Base-by-base conservation (phyloP, 2,888 invertebrate species). In the Invenusta paracnida region DNA sequence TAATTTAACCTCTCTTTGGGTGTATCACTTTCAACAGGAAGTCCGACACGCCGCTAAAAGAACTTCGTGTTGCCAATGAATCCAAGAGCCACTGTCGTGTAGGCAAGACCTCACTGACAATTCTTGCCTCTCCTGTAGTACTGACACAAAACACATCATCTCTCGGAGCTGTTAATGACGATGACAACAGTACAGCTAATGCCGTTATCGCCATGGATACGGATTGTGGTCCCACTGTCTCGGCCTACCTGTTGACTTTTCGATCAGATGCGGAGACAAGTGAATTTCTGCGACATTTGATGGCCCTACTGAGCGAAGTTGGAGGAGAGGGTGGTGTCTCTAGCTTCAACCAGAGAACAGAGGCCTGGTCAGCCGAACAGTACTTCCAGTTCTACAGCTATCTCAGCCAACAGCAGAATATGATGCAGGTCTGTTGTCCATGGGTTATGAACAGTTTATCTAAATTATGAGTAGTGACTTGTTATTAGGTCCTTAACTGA, bases 341-440 rank as follows among this genome's bases (percentile, higher is more conserved):
- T 23, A 73, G 27, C 73, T 73, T 73, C 73, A 73, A 96, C 85
- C 95, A 96, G 89, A 94, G 98, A 90, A 99, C 98, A 29, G 98
- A 99, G 91, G 97, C 98, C 91, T 96, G 97, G 0, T 98, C 98
- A 85, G 98, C 98, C 87, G 95, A 95, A 92, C 98, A 99, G 92
- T 99, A 99, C 93, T 98, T 98, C 91, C 91, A 98, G 93, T 99
- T 99, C 92, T 99, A 99, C 92, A 98, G 98, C 88, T 98, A 98
- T 93, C 93, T 99, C 89, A 97, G 97, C 86, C 99, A 99, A 91
- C 99, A 99, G 92, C 99, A 99, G 92, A 99, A 99, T 91, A 99
- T 99, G 98, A 96, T 99, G 95, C 98, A 99, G 27, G 73, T 73
- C 11, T 13, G 73, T 73, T 25, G 48, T n/a, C n/a, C n/a, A n/a